These are phyloP conservation scores for Micropoecilia bifurca DNA, from an alignment of 2,797 vertebrate genomes.

Conservation along the genomic window DNA sequence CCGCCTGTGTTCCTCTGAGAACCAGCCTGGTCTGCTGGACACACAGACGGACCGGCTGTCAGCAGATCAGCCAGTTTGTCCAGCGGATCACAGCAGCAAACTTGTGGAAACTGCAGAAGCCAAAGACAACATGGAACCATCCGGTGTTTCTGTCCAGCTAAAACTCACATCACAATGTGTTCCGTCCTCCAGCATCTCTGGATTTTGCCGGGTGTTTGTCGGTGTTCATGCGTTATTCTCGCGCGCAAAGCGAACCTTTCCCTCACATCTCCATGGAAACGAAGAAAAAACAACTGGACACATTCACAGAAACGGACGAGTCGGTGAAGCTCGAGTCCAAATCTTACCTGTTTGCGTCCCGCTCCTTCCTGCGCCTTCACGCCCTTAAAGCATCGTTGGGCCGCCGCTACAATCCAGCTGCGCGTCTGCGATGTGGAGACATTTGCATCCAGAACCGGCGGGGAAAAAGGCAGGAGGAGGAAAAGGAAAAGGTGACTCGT, in stretches of 20 bases:
- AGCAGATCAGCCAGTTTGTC: not conserved
- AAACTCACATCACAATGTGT: not conserved
- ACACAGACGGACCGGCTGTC: not conserved
- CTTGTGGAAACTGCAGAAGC: not conserved
- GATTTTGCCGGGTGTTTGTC: not conserved
- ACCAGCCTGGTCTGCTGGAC: not conserved
- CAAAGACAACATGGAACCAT: not conserved
- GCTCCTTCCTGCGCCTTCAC: constrained; percentile 81
- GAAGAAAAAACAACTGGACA: not conserved
- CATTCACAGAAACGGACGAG: no score
- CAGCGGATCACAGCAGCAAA: not conserved
- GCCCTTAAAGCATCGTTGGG: constrained; percentile 81
- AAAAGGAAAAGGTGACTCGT: constrained; percentile 17
- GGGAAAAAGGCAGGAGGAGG: not conserved
- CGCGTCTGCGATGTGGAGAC: constrained; percentile 42
- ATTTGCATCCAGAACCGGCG: constrained; percentile 53
- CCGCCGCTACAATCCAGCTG: constrained; percentile 81
- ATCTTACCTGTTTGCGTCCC: constrained; percentile 79
- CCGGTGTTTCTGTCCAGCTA: not conserved
- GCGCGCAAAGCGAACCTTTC: not conserved
- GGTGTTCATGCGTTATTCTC: not conserved
- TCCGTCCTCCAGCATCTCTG: not conserved
- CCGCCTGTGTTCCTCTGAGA: not conserved
- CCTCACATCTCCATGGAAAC: not conserved
- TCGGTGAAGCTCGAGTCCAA: not conserved